Conservation (phyloP, 2,113 vertebrate genomes). For the Noturus placidus region DNA sequence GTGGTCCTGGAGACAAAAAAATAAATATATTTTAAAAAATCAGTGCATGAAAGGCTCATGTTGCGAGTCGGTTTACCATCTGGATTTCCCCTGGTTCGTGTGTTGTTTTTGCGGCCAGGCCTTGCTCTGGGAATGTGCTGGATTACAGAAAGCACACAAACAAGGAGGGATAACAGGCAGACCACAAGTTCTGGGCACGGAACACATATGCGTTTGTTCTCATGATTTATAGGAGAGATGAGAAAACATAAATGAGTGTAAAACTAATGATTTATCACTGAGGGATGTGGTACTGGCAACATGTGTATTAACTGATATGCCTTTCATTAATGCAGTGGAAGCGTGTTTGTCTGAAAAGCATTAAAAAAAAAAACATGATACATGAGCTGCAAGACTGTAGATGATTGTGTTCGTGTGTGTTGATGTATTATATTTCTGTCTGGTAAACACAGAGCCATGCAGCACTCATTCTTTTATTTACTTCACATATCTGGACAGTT, state of each 20-base stretch:
- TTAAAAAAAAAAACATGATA: neutral
- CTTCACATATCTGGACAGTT: neutral
- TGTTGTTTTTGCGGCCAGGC: constrained; percentile 40
- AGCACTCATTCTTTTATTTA: neutral
- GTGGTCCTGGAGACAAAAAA: constrained; percentile 27
- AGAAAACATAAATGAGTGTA: neutral
- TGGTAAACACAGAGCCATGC: neutral
- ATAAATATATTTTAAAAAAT: too few relatives aligned
- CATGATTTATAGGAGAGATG: constrained; percentile 12
- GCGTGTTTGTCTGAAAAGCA: neutral
- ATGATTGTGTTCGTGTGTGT: neutral
- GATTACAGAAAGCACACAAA: constrained; percentile 43
- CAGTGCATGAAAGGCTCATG: constrained; percentile 16
- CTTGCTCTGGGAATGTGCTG: constrained; percentile 44
- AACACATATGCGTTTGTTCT: neutral
- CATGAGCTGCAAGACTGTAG: neutral
- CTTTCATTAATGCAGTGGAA: neutral
- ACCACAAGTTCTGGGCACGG: constrained; percentile 32
- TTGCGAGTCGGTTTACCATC: constrained; percentile 31
- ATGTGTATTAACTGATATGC: constrained; percentile 2
- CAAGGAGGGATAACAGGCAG: constrained; percentile 16
- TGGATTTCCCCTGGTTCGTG: constrained; percentile 34
- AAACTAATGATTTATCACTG: neutral
- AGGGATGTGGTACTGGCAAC: neutral
- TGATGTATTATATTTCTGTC: neutral